Evolutionary conservation across 2,888 invertebrate genomes (phyloP).

Genomic region (Harpagoxenus sublaevis): DNA sequence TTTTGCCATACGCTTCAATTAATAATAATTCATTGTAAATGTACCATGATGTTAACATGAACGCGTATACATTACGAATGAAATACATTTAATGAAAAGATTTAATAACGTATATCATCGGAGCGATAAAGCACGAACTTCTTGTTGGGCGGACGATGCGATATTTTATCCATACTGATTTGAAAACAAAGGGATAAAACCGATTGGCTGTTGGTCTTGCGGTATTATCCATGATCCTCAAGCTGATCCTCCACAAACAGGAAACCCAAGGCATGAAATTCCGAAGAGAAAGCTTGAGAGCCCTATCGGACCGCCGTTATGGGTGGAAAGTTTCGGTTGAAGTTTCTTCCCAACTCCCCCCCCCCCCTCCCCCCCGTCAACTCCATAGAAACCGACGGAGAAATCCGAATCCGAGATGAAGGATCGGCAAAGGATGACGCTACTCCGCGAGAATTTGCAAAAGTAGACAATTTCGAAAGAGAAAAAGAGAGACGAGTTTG

Average conservation of each 20-base stretch:
- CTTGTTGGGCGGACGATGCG: slow-evolving; percentile 16
- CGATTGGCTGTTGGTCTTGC: slow-evolving; percentile 58
- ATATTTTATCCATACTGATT: slow-evolving; percentile 54
- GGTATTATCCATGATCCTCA: slow-evolving; percentile 73
- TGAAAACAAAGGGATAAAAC: slow-evolving; percentile 57
- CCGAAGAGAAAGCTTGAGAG: slow-evolving; percentile 74
- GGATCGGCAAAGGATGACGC: slow-evolving; percentile 56
- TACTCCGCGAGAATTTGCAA: slow-evolving; percentile 49
- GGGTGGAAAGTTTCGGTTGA: slow-evolving; percentile 76
- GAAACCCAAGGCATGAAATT: slow-evolving; percentile 73
- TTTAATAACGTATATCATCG: slow-evolving; percentile 42
- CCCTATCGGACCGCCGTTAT: slow-evolving; percentile 76
- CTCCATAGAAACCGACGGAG: slow-evolving; percentile 71
- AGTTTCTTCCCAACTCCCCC: slow-evolving; percentile 75
- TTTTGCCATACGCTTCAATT: slow-evolving; percentile 32
- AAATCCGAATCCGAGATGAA: slow-evolving; percentile 68
- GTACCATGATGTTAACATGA: slow-evolving; percentile 31
- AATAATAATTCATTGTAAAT: slow-evolving; percentile 35
- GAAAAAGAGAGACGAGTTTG: slow-evolving; percentile 19
- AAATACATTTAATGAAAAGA: slow-evolving; percentile 48
- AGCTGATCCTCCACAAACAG: slow-evolving; percentile 72
- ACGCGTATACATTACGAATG: slow-evolving; percentile 3
- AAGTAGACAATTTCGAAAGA: slow-evolving; percentile 44
- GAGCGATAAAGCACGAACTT: slow-evolving; percentile 44
- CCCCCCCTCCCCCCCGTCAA: slow-evolving; percentile 55